Evolutionary conservation across 2,797 vertebrate genomes (phyloP).

Genomic region (Hirundo rustica): DNA sequence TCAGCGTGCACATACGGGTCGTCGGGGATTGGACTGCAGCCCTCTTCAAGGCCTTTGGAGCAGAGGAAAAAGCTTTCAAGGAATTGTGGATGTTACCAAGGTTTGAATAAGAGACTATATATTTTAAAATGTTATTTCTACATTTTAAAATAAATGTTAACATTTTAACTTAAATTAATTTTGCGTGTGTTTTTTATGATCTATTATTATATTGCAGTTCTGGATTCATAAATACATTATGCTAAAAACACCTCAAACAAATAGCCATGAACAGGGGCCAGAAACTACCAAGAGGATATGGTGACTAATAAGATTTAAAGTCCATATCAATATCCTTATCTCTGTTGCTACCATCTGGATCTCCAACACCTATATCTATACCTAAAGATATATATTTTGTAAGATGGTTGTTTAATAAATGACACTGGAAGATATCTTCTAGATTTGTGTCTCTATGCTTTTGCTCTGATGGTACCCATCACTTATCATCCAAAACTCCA

Average conservation of each 20-base stretch:
- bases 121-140: background rate
- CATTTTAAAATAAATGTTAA: constrained; percentile 11
- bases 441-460: background rate
- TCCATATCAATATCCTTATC: background rate
- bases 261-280: background rate
- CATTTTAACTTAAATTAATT: background rate
- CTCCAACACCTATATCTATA: background rate
- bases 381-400: background rate
- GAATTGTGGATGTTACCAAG: constrained; percentile 73
- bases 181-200: background rate
- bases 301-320: background rate
- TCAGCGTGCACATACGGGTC: constrained; percentile 77
- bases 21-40: constrained; percentile 79
- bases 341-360: background rate
- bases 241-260: background rate
- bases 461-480: background rate
- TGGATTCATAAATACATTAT: background rate
- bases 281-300: background rate
- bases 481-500: background rate
- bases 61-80: constrained; percentile 34
- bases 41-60: constrained; percentile 70
- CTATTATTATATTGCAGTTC: background rate
- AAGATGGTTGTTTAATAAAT: background rate
- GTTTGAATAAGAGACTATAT: constrained; percentile 44
- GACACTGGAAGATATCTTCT: background rate